phyloP scores from a whole-genome alignment of 2,113 vertebrate species.

The Ellobius talpinus region DNA sequence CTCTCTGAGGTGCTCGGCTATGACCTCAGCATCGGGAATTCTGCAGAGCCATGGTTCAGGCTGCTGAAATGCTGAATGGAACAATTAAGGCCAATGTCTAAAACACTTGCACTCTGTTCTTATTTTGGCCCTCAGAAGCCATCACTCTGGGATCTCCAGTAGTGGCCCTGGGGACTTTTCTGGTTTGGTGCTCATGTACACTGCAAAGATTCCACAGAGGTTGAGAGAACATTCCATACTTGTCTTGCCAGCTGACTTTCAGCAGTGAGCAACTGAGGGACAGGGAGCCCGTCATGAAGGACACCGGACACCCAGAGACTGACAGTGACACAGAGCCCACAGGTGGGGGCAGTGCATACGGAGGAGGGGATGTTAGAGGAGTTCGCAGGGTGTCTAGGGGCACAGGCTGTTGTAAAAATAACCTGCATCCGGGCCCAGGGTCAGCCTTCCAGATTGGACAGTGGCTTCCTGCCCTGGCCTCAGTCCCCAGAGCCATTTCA shows the following conservation, averaged over 20 bases:
- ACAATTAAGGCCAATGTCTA: neutral
- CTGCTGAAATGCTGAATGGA: neutral
- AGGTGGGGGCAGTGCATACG: neutral
- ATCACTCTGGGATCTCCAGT: neutral
- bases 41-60: neutral
- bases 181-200: neutral
- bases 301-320: neutral
- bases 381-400: neutral
- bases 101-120: neutral
- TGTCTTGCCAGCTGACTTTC: neutral
- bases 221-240: neutral
- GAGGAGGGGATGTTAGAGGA: neutral
- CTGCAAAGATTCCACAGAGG: neutral
- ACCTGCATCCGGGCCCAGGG: neutral
- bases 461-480: neutral
- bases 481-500: neutral
- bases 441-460: neutral
- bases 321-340: neutral
- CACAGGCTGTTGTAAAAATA: constrained; percentile 31
- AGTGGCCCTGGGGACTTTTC: neutral
- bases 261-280: neutral
- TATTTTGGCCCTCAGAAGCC: neutral
- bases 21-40: neutral
- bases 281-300: neutral
- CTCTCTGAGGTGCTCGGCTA: neutral